Base-by-base conservation (phyloP, 2,113 vertebrate genomes). In the Rhabdomys dilectus region DNA sequence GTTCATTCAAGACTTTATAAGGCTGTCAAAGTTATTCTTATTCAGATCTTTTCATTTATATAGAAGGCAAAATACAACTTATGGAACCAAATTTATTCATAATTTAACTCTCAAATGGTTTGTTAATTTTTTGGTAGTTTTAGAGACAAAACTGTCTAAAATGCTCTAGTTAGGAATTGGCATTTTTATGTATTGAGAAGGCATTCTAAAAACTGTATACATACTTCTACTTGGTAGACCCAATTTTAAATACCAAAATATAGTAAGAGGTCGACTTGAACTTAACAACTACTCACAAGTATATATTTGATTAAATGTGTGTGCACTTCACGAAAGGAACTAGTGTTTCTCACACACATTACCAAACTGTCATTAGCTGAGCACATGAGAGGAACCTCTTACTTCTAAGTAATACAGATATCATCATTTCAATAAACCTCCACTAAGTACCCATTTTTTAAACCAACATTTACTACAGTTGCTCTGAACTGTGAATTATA, bases 111-210 rank as follows among this genome's bases (percentile, higher is more conserved):
- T 10, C 64, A 95, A 62, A 53, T 97, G 29, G 80, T 26, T 51
- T 42, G 36, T 53, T 68, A 13, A 84, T 96, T 72, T 9, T 91
- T 62, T 86, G 88, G 45, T 16, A 96, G 56, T 53, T 78, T 56
- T 72, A 93, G 36, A 70, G 21, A 91, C 76, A 97, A 97, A 97
- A 96, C 81, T 89, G 45, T 89, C 96, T 95, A 85, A 95, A 62
- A 39, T 31, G 94, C 48, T 42, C 29, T 76, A 31, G 87, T n/a
- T 45, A 78, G 4, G 22, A 93, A 96, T 86, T 75, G 56, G 58
- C 11, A 22, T 78, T 95, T 62, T 93, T 51, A 85, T 91, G 62
- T 42, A 77, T 3, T 93, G 36, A 91, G 88, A 94, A 90, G 89
- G 94, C 19, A 91, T 64, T 36, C 31, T 86, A 73, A 92, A 91